Evolutionary conservation across 2,113 vertebrate genomes (phyloP).

Genomic region (Apteryx owenii): DNA sequence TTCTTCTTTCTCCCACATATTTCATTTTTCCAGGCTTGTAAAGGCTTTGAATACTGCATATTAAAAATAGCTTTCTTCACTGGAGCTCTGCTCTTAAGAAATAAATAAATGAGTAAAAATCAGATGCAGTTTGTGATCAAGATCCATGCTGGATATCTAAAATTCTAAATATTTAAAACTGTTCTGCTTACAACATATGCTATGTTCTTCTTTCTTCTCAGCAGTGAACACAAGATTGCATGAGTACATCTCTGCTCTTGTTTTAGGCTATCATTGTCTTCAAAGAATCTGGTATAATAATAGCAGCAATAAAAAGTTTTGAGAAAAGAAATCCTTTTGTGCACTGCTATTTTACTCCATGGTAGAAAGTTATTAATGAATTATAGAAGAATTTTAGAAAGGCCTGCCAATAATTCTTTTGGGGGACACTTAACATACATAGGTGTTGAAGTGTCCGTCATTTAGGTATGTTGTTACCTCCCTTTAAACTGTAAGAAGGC

Average conservation of each 20-base stretch:
- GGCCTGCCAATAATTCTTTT: not conserved
- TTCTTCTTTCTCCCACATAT: not conserved
- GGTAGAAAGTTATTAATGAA: not conserved
- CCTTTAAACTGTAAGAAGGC: not conserved
- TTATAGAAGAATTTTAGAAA: not conserved
- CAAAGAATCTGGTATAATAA: not conserved
- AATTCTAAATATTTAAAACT: slow-evolving; percentile 5
- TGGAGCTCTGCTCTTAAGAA: not conserved
- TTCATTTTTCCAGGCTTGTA: not conserved
- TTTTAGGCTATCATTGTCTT: not conserved
- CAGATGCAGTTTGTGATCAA: not conserved
- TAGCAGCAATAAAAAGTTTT: not conserved
- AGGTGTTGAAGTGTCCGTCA: not conserved
- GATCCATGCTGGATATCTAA: not conserved
- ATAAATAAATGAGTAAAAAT: not conserved
- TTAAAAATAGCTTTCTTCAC: not conserved
- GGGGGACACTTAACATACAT: not conserved
- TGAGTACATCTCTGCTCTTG: not conserved
- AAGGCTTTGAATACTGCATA: not conserved
- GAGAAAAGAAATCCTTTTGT: not conserved
- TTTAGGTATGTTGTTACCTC: not conserved
- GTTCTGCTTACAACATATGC: not conserved
- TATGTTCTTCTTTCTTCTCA: not conserved
- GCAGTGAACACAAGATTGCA: not conserved
- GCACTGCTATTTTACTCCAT: not conserved